Evolutionary conservation across 2,797 vertebrate species (phyloP).

Genomic region (Pogonophryne albipinna): DNA sequence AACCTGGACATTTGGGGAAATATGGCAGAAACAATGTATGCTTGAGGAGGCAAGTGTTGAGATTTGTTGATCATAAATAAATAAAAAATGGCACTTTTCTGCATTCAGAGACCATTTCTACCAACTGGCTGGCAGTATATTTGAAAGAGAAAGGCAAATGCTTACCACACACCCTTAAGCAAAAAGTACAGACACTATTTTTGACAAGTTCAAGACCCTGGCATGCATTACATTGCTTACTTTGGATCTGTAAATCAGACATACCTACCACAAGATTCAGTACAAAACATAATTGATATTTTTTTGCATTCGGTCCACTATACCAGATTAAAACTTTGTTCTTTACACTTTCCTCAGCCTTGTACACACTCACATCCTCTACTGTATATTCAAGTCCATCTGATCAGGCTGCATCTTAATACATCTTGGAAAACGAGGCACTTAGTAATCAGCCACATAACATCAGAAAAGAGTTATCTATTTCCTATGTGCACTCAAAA

Average conservation of each 20-base stretch:
- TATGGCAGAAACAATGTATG: slow-evolving; percentile 54
- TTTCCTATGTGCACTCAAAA: slow-evolving; percentile 72
- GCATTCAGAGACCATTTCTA: slow-evolving; percentile 46
- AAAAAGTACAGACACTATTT: slow-evolving; percentile 72
- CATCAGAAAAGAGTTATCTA: slow-evolving; percentile 79
- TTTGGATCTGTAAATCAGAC: slow-evolving; percentile 69
- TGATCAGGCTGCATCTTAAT: slow-evolving; percentile 80
- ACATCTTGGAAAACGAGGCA: slow-evolving; percentile 92
- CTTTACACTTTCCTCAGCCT: slow-evolving; percentile 30
- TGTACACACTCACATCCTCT: slow-evolving; percentile 35
- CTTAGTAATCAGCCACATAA: slow-evolving; percentile 92
- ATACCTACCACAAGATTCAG: slow-evolving; percentile 63
- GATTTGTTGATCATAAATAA: slow-evolving; percentile 32
- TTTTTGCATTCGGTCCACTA: slow-evolving; percentile 71
- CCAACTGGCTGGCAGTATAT: slow-evolving; percentile 73
- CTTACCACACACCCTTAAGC: slow-evolving; percentile 72
- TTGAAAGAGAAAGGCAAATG: slow-evolving; percentile 80
- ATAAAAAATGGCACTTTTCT: slow-evolving; percentile 75
- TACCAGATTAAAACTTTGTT: slow-evolving; percentile 58
- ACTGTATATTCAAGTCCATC: slow-evolving; percentile 39
- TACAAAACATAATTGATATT: slow-evolving; percentile 48
- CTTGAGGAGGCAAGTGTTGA: slow-evolving; percentile 45
- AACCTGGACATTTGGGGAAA: slow-evolving; percentile 44
- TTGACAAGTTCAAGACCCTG: slow-evolving; percentile 70
- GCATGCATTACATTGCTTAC: slow-evolving; percentile 77